Evolutionary conservation across 2,797 vertebrate species (phyloP).

Genomic region (Choloepus didactylus): DNA sequence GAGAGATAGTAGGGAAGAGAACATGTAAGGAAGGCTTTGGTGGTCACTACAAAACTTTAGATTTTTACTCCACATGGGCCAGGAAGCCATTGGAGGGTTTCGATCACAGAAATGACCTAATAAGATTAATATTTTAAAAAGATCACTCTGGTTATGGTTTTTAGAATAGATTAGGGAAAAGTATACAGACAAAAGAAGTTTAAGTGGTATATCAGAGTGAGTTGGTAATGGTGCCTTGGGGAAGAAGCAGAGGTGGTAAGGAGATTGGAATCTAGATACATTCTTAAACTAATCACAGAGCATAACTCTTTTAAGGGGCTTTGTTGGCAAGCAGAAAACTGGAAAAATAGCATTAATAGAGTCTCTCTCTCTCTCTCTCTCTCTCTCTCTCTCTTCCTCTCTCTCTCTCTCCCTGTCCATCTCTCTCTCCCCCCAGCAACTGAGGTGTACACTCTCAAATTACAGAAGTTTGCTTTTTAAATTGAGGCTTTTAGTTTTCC

Average conservation of each 20-base stretch:
- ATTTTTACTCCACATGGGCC: neutral
- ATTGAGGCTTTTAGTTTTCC: neutral
- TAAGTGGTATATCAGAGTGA: neutral
- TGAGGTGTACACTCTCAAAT: neutral
- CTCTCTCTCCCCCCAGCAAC: neutral
- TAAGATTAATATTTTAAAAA: neutral
- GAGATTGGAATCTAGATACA: neutral
- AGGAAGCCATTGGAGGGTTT: neutral
- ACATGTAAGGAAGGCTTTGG: neutral
- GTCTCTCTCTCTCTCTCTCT: neutral
- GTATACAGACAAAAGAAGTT: neutral
- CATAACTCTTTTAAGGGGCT: neutral
- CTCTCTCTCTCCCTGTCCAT: accelerated
- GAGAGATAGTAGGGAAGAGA: neutral
- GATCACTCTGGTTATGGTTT: neutral
- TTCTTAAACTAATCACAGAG: neutral
- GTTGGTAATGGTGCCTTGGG: neutral
- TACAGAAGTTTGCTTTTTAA: neutral
- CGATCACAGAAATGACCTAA: neutral
- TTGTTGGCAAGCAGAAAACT: neutral
- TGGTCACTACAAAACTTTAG: neutral
- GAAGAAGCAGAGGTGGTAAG: neutral
- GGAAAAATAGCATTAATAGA: neutral
- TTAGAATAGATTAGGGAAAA: neutral
- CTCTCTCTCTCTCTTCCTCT: neutral